Evolutionary conservation across 2,113 vertebrate species (phyloP), one percentile per base, ranked within the genome.

Genomic region (Anoplopoma fimbria): DNA sequence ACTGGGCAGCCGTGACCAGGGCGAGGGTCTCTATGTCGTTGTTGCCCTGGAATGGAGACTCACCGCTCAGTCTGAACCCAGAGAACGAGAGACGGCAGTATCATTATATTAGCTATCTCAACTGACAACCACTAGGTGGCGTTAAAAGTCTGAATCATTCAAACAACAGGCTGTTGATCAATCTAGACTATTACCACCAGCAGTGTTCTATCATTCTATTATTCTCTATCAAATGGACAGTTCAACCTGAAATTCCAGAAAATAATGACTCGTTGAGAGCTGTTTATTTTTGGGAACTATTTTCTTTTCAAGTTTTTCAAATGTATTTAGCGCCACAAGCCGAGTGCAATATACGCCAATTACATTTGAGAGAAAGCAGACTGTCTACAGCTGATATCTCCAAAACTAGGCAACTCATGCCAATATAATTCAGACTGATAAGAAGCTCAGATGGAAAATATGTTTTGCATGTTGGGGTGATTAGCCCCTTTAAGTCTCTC

Each of bases 21-120:
- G 94, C 93, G 84, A 97, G 79, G 0, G 96, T 97, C 89, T 97
- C 97, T 47, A 91, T 27, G 60, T 97, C 96, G 0, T 88, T 96
- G 85, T 92, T 91, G 15, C 97, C 97, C 88, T 96, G 97, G 91
- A 97, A 97, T 0, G 97, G 97, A 15, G 96, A 97, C 84, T 97
- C 97, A 0, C 97, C 97, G 0, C 97, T 97, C 71, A 97, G 90
- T 74, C 96, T 97, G 42, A 34, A 62, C 57, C 27, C 23, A 71
- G 13, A 82, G 62, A 4, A 13, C 25, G 4, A 69, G 17, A 68
- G 29, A 69, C 29, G 65, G 14, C 17, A 8, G 17, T 2, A 7
- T 53, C 25, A 33, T 47, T 76, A 33, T 31, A 38, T 7, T 23
- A 4, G 6, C 58, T 57, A 17, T 51, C 49, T 10, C 40, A 36